phyloP scores from a whole-genome alignment of 1,140 invertebrate species.

The Teleogryllus occipitalis region DNA sequence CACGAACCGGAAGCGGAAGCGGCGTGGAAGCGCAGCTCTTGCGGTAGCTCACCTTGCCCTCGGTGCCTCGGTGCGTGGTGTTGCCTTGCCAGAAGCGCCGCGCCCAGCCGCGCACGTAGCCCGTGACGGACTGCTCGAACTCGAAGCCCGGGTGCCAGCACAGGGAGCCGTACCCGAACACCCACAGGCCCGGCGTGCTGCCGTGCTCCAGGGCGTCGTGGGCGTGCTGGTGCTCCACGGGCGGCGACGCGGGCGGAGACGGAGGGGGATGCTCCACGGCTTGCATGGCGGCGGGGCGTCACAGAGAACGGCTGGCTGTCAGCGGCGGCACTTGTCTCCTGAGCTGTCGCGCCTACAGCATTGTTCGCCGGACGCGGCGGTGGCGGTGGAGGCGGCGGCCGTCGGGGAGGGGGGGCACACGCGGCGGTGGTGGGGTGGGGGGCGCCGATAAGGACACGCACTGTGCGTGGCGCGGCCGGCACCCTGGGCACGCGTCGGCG shows the following conservation, averaged over 20 bases:
- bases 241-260: too few relatives aligned
- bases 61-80: conserved; percentile 66
- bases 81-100: conserved; percentile 84
- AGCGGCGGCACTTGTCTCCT: background rate
- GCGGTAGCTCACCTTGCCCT: conserved; percentile 21
- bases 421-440: too few relatives aligned
- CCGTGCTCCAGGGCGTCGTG: background rate
- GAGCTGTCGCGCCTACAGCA: background rate
- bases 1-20: background rate
- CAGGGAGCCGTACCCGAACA: conserved; percentile 80
- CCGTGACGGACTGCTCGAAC: conserved; percentile 58
- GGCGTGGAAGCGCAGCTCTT: background rate
- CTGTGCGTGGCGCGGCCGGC: too few relatives aligned
- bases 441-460: background rate
- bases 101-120: conserved; percentile 63
- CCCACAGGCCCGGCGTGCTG: conserved; percentile 46
- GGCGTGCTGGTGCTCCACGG: background rate
- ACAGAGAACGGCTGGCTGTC: background rate
- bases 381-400: background rate
- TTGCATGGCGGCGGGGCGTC: background rate
- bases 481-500: background rate
- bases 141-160: conserved; percentile 82
- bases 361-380: too few relatives aligned
- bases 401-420: background rate
- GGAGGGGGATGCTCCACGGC: background rate